Conservation (phyloP, 2,888 invertebrate species). For the Mechanitis messenoides region DNA sequence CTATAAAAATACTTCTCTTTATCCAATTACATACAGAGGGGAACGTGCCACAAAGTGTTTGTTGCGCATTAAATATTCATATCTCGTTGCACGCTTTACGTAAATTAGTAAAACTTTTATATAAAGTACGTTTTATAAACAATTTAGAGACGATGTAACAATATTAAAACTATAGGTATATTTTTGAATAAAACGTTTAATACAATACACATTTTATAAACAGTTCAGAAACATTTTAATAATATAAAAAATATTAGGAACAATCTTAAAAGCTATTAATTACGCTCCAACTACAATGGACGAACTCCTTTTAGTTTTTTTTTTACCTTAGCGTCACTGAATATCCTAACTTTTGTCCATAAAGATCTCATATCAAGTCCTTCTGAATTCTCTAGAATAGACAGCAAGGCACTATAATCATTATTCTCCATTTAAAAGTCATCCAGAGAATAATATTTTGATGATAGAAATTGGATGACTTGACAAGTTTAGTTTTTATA, state of each 20-base stretch:
- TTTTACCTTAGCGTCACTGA: slow-evolving; percentile 23
- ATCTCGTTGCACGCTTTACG: background rate
- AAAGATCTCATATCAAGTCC: slow-evolving; percentile 46
- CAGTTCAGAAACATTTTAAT: no score
- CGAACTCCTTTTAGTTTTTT: slow-evolving; percentile 7
- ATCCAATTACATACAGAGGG: background rate
- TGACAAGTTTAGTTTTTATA: slow-evolving; percentile 23
- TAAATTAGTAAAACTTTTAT: slow-evolving; percentile 1
- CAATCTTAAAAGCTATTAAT: no score
- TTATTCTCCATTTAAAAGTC: slow-evolving; percentile 16
- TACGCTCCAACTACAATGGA: background rate
- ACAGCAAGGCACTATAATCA: slow-evolving; percentile 11
- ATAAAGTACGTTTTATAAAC: background rate
- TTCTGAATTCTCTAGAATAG: slow-evolving; percentile 6
- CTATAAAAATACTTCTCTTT: background rate
- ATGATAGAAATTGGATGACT: slow-evolving; percentile 21
- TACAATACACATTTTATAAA: no score
- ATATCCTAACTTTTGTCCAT: slow-evolving; percentile 51
- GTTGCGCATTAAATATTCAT: slow-evolving; percentile 5
- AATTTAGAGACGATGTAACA: background rate
- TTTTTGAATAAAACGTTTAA: background rate
- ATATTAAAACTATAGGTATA: no score
- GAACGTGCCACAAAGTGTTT: slow-evolving; percentile 9
- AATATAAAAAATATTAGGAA: no score
- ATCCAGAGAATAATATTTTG: slow-evolving; percentile 15